Percentiles rank a stretch among this genome's conserved stretches.
These are phyloP conservation scores for Anthopleura sola DNA, from an alignment of 64 coral and sea anemone genomes.

Conservation along the genomic window DNA sequence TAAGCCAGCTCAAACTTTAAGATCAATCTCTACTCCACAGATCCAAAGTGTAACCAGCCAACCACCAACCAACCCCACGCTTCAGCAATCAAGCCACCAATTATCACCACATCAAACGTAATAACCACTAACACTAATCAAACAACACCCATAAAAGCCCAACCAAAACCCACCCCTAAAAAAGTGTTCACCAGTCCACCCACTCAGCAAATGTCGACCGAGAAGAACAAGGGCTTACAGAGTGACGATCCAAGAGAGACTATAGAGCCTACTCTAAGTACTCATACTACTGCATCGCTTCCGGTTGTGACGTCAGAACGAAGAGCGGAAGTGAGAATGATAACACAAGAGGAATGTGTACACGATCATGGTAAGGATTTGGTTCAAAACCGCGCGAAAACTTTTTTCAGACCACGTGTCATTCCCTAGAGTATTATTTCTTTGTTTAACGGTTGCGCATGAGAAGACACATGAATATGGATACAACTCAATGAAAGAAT, in stretches of 20 bases:
- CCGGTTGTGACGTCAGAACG: neutral
- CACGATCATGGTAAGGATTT: conserved; percentile 16
- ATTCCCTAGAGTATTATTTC: too few species aligned
- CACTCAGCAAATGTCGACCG: neutral
- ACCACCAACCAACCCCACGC: neutral
- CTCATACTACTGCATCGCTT: neutral
- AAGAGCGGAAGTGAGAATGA: neutral
- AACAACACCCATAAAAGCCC: neutral
- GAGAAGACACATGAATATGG: too few species aligned
- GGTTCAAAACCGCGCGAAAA: neutral
- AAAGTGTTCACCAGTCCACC: neutral
- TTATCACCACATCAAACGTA: neutral
- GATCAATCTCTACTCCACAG: too few species aligned
- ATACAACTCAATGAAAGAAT: too few species aligned
- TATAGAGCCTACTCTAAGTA: neutral
- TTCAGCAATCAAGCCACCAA: neutral
- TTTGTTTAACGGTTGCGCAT: too few species aligned
- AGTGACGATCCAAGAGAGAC: conserved; percentile 27
- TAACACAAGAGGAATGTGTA: conserved; percentile 1
- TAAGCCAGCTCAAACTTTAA: too few species aligned
- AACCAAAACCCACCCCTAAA: neutral
- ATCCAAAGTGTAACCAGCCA: conserved; percentile 2
- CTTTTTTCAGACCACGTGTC: too few species aligned
- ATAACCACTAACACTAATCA: neutral
- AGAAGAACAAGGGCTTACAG: neutral